Percentiles rank a stretch among this genome's conserved stretches.
Evolutionary conservation across 2,113 vertebrate genomes (phyloP).

Genomic region (Saccopteryx leptura): DNA sequence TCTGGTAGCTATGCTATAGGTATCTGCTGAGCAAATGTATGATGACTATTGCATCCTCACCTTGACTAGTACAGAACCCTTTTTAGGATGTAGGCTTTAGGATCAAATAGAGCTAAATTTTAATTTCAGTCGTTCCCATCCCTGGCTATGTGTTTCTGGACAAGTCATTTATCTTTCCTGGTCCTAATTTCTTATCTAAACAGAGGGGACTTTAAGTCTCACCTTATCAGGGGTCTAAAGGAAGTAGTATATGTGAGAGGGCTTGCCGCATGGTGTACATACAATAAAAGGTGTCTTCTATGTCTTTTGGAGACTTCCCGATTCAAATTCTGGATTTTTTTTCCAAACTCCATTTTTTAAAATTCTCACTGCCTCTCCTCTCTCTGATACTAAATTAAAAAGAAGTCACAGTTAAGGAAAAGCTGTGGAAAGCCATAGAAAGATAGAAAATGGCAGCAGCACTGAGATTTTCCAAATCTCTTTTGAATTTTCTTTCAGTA

Average conservation of each 20-base stretch:
- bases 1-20: not conserved
- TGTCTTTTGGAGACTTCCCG: not conserved
- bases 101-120: not conserved
- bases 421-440: not conserved
- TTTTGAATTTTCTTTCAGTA: conserved; percentile 27
- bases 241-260: not conserved
- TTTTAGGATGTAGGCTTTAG: conserved; percentile 2
- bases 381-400: conserved; percentile 41
- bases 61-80: not conserved
- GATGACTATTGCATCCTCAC: not conserved
- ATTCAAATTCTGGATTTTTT: not conserved
- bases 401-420: not conserved
- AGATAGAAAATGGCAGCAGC: not conserved
- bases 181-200: not conserved
- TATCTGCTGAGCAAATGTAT: not conserved
- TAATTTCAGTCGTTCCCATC: not conserved
- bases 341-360: not conserved
- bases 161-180: not conserved
- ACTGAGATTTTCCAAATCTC: not conserved
- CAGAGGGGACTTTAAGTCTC: not conserved
- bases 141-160: not conserved
- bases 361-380: not conserved
- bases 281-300: not conserved
- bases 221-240: not conserved
- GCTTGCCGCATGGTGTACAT: not conserved